Evolutionary conservation across 2,797 vertebrate genomes (phyloP), one percentile per base, ranked within the genome.

Genomic region (Sarcophilus harrisii): DNA sequence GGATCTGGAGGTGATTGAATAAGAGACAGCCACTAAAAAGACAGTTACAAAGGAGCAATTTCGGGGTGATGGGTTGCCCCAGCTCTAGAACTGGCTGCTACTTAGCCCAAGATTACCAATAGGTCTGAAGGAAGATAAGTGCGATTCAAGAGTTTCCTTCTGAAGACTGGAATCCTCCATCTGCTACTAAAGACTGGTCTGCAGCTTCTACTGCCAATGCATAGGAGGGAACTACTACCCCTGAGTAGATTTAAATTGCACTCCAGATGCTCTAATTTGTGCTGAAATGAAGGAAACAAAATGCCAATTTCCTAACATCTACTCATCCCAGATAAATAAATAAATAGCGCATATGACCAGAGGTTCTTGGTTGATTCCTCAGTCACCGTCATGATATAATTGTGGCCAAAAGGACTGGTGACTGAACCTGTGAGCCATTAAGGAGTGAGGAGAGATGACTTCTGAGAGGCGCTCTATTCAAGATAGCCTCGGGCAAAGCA

Each of bases 1-100:
- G 94, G 99, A 99, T 95, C 99, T 99, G 0, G 99, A 99, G 96
- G 99, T 99, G 99, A 99, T 99, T 45, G 99, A 99, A 98, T 99
- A 99, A 98, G 99, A 99, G 99, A 99, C 99, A 0, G 99, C 99
- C n/a, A 99, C 99, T 0, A 99, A 99, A 98, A 99, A 99, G 98
- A 99, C 99, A 0, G 99, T 99, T 28, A 99, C 99, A 0, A 99
- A 99, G 99, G 99, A 99, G 97, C 99, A 99, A 90, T 99, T 99
- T 98, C 99, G 99, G 98, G 99, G 99, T 0, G 99, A 99, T 99
- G 99, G 99, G 99, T 99, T 0, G 99, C 99, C 10, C 99, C 99
- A 0, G 99, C 99, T 0, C 99, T 99, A 0, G 99, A 99, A 96
- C 99, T 99, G 96, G 98, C 98, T 6, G 98, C 98, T 0, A 10